A percentile compares a stretch with the other conserved stretches of the same genome.
Evolutionary conservation across 2,797 vertebrate genomes (phyloP).

Genomic region (Natrix natrix): DNA sequence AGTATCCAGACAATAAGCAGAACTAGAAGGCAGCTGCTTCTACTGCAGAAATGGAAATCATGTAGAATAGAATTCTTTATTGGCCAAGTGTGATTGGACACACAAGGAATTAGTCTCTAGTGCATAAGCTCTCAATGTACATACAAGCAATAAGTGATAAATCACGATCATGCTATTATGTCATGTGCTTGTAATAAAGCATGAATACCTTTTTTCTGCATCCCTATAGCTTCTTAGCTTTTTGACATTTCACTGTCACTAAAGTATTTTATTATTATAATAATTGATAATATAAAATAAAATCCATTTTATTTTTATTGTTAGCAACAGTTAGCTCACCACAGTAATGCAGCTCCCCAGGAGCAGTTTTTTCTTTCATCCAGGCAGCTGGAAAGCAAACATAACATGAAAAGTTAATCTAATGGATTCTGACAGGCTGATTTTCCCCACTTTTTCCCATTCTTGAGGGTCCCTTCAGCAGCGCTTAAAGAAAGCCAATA

Average conservation of each 20-base stretch:
- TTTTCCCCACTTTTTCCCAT: not conserved
- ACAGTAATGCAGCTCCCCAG: slow-evolving; percentile 71
- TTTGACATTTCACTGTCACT: not conserved
- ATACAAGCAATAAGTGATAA: not conserved
- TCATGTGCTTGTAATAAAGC: not conserved
- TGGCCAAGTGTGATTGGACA: not conserved
- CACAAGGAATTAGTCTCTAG: not conserved
- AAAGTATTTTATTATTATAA: not conserved
- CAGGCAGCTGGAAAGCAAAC: slow-evolving; percentile 82
- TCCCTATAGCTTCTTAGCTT: not conserved
- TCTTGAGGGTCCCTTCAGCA: not conserved
- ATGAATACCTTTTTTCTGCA: not conserved
- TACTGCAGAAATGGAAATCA: not conserved
- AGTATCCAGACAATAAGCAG: not conserved
- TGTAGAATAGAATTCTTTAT: not conserved
- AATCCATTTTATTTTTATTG: not conserved
- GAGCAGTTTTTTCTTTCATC: slow-evolving; percentile 90
- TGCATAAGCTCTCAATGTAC: not conserved
- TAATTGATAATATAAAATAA: not conserved
- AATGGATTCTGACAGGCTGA: not conserved
- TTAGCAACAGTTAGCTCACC: slow-evolving; percentile 66
- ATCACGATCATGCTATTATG: not conserved
- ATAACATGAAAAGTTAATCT: not conserved
- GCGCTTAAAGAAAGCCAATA: not conserved
- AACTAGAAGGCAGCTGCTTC: not conserved